A percentile compares a stretch with the other conserved stretches of the same genome.
These are phyloP conservation scores for Perodicticus potto DNA, from an alignment of 2,797 vertebrate genomes.

Conservation along the genomic window DNA sequence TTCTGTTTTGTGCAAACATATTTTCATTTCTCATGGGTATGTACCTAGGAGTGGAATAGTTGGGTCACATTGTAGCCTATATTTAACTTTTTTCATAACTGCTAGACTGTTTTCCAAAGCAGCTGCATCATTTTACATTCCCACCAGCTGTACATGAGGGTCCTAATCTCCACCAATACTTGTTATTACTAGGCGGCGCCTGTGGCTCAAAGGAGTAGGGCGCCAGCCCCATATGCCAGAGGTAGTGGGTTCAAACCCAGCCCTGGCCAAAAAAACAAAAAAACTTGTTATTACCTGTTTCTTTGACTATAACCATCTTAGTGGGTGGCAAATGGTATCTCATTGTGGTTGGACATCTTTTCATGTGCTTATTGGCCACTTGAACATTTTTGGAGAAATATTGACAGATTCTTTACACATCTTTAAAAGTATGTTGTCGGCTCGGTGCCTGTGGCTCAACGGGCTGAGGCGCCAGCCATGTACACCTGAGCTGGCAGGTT, in stretches of 20 bases:
- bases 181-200: no score
- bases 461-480: no score
- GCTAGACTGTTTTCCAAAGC: background rate
- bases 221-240: no score
- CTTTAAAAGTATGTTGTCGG: background rate
- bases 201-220: no score
- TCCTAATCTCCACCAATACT: accelerated
- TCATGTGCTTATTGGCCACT: background rate
- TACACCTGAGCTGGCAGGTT: no score
- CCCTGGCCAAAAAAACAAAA: no score
- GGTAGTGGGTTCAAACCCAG: no score
- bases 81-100: background rate
- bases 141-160: background rate
- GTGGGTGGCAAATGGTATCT: background rate
- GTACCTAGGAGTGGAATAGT: background rate
- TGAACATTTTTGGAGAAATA: background rate
- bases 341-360: background rate
- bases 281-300: no score
- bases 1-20: background rate
- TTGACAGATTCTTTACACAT: background rate
- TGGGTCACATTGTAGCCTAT: background rate
- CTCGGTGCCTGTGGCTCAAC: no score
- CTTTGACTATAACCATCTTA: accelerated
- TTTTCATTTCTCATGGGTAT: background rate
- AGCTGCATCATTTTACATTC: background rate